phyloP scores from a whole-genome alignment of 2,113 vertebrate species.

The Orcinus orca region DNA sequence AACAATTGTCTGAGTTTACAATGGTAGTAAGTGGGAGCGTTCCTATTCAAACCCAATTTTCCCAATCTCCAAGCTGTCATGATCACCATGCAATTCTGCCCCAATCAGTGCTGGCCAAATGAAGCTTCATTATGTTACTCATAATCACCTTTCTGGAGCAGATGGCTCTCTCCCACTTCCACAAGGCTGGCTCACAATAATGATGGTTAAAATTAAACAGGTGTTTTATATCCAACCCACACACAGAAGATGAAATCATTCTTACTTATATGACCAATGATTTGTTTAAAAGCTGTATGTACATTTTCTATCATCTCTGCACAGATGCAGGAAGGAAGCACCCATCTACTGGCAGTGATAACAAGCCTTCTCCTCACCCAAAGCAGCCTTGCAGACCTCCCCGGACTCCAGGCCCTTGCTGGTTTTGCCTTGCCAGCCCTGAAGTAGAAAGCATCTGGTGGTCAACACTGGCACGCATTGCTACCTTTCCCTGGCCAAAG shows the following conservation, averaged over 20 bases:
- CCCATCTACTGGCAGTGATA: constrained; percentile 69
- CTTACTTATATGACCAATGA: constrained; percentile 28
- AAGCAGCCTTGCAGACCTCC: constrained; percentile 85
- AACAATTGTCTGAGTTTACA: neutral
- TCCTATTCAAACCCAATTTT: neutral
- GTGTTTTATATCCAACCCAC: neutral
- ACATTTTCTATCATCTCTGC: neutral
- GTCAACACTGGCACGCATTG: constrained; percentile 91
- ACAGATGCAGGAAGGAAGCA: constrained; percentile 85
- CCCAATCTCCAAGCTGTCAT: neutral
- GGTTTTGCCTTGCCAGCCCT: constrained; percentile 93
- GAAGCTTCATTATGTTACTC: neutral
- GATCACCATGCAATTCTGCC: neutral
- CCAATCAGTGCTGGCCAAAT: neutral
- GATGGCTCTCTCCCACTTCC: constrained; percentile 14
- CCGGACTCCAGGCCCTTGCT: constrained; percentile 87
- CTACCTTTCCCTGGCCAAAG: constrained; percentile 93
- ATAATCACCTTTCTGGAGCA: constrained; percentile 17
- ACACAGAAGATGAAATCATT: constrained; percentile 37
- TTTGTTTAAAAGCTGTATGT: neutral
- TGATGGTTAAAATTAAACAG: constrained; percentile 44
- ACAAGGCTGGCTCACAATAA: neutral
- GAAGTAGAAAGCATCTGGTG: constrained; percentile 94
- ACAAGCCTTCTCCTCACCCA: constrained; percentile 48
- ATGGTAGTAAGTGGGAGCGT: neutral